A percentile compares a stretch with the other conserved stretches of the same genome.
Evolutionary conservation across 2,113 vertebrate genomes (phyloP).

Genomic region (Hippocampus abdominalis): DNA sequence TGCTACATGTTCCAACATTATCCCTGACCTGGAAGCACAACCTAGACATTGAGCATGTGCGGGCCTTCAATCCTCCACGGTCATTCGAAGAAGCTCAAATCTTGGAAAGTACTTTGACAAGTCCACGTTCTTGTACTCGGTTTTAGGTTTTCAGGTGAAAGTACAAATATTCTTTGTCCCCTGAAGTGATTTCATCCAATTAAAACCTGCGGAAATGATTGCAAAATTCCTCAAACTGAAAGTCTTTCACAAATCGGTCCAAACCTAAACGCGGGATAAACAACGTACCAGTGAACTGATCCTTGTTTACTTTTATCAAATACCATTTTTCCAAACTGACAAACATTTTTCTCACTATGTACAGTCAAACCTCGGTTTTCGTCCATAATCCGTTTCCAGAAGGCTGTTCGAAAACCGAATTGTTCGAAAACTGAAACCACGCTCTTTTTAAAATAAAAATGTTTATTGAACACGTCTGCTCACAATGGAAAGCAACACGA

Average conservation of each 20-base stretch:
- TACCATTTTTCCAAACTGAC: too few relatives aligned
- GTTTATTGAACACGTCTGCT: too few relatives aligned
- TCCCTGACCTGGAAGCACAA: constrained; percentile 54
- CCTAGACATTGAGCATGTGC: constrained; percentile 32
- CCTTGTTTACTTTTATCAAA: too few relatives aligned
- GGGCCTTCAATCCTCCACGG: constrained; percentile 20
- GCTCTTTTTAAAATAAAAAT: too few relatives aligned
- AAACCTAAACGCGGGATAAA: too few relatives aligned
- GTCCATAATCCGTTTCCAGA: too few relatives aligned
- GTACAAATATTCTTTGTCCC: background rate
- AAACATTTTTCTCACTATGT: too few relatives aligned
- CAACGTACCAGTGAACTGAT: too few relatives aligned
- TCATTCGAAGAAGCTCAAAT: background rate
- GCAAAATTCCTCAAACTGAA: background rate
- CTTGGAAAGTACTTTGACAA: background rate
- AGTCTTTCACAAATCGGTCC: background rate
- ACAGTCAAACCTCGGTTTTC: too few relatives aligned
- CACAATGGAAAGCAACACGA: too few relatives aligned
- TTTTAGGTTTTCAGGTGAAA: background rate
- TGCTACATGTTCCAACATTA: constrained; percentile 60
- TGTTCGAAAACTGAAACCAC: too few relatives aligned
- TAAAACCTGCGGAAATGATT: background rate
- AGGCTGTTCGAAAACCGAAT: too few relatives aligned
- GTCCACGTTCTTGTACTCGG: background rate
- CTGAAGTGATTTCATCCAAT: background rate